Evolutionary conservation across 2,113 vertebrate species (phyloP), one percentile per base, ranked within the genome.

Genomic region (Cairina moschata): DNA sequence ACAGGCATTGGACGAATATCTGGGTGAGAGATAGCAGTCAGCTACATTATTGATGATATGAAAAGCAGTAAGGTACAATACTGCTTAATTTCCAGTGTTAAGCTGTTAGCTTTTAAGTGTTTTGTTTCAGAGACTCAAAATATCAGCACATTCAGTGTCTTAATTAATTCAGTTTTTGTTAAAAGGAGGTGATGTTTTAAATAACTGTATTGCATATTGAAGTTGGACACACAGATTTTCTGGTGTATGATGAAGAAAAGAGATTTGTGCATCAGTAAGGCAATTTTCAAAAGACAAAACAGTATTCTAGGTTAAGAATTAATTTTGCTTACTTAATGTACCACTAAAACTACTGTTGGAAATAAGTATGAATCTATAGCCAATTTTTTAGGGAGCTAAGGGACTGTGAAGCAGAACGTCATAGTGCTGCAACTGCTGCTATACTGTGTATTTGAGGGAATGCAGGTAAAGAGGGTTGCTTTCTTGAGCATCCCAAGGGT

Each of bases 1-100:
- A 99, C 99, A 10, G 99, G 99, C 84, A 98, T 99, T 87, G 99
- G 99, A 11, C 98, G 99, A 34, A 98, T 99, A 31, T 99, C 99
- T 34, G 99, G 99, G 99, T 99, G 93, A 98, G 98, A 95, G 11
- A 60, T 83, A 55, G 3, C 38, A 34, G 3, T 83, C 11, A 13
- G 82, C 36, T 46, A 2, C 12, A 4, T 20, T 46, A 18, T 12
- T 62, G 52, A 29, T 79, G 6, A 52, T 81, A 48, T 11, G 32
- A 79, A 66, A 86, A 50, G 36, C 21, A 76, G 55, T 32, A 74
- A 87, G 18, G 11, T 81, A 6, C 32, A 8, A 34, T 80, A 89
- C 68, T 77, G 14, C 46, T 83, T 29, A 13, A 38, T 92, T 90
- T 83, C 9, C 17, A 42, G 1, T 59, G 15, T 38, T 65, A 66